Percentiles rank a stretch among this genome's conserved stretches.
Conservation (phyloP, 1,140 invertebrate species). For the Ceratina calcarata region DNA sequence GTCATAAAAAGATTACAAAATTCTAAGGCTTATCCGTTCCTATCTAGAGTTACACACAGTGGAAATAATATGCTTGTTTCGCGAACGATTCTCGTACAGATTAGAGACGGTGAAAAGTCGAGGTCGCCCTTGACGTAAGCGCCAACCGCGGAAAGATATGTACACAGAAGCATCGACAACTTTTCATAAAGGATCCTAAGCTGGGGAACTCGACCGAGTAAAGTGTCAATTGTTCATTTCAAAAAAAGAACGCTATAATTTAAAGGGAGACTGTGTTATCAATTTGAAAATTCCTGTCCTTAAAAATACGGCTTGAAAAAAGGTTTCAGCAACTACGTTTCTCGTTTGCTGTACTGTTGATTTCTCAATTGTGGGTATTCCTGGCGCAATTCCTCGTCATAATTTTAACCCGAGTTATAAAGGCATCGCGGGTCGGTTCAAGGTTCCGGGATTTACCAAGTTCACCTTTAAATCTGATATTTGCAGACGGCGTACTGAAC, state of each 20-base stretch:
- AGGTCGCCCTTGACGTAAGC: slow-evolving; percentile 70
- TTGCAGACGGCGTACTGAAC: neutral
- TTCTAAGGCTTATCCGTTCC: neutral
- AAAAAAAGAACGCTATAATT: neutral
- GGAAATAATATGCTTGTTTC: slow-evolving; percentile 52
- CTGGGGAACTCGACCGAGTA: slow-evolving; percentile 17
- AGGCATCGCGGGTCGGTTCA: slow-evolving; percentile 4
- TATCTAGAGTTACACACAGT: slow-evolving; percentile 3
- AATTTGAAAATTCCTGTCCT: no score
- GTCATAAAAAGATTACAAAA: slow-evolving; percentile 9
- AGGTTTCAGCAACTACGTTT: neutral
- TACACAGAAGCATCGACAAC: slow-evolving; percentile 34
- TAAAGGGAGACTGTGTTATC: neutral
- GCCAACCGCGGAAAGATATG: slow-evolving; percentile 51
- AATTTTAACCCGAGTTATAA: slow-evolving; percentile 22
- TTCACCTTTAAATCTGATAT: slow-evolving; percentile 3
- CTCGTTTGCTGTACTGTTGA: neutral
- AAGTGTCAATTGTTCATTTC: neutral
- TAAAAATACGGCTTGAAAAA: neutral
- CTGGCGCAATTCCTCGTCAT: slow-evolving; percentile 23
- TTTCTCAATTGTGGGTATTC: slow-evolving; percentile 29
- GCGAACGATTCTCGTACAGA: slow-evolving; percentile 54
- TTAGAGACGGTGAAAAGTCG: slow-evolving; percentile 65
- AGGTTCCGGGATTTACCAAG: neutral
- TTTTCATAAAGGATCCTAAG: slow-evolving; percentile 47